Conservation (phyloP, 2,113 vertebrate genomes). For the Rhizomys pruinosus region DNA sequence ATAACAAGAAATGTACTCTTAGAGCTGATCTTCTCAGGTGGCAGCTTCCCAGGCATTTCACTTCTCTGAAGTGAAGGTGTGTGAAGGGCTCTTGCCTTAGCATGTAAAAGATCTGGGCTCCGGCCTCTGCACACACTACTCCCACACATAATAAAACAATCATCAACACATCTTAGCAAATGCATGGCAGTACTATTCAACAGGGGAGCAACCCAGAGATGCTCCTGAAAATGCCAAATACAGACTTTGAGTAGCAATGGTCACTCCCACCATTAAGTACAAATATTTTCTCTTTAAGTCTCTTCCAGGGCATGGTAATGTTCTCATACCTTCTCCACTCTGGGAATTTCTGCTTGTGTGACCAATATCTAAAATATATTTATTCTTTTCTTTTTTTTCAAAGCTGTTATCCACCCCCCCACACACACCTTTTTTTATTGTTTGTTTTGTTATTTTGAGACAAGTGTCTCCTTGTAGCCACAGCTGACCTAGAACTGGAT, state of each 20-base stretch:
- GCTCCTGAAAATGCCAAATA: background rate
- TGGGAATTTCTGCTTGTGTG: background rate
- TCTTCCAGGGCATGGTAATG: background rate
- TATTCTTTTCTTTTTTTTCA: background rate
- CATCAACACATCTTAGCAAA: background rate
- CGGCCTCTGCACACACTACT: background rate
- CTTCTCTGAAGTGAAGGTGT: background rate
- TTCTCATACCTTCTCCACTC: background rate
- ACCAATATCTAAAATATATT: background rate
- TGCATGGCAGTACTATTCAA: background rate
- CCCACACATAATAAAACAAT: background rate
- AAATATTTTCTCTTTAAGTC: conserved; percentile 26
- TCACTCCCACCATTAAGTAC: background rate
- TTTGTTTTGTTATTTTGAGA: background rate
- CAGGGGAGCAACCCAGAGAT: background rate
- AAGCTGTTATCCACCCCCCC: no score
- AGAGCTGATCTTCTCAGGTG: background rate
- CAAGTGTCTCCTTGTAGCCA: no score
- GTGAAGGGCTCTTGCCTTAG: background rate
- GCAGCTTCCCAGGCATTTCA: background rate
- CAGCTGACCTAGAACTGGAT: no score
- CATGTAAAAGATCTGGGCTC: background rate
- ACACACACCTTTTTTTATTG: background rate
- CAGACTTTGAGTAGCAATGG: background rate
- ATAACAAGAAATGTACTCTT: background rate